phyloP scores from a whole-genome alignment of 2,888 invertebrate genomes.

The Tenthredo mesomela region DNA sequence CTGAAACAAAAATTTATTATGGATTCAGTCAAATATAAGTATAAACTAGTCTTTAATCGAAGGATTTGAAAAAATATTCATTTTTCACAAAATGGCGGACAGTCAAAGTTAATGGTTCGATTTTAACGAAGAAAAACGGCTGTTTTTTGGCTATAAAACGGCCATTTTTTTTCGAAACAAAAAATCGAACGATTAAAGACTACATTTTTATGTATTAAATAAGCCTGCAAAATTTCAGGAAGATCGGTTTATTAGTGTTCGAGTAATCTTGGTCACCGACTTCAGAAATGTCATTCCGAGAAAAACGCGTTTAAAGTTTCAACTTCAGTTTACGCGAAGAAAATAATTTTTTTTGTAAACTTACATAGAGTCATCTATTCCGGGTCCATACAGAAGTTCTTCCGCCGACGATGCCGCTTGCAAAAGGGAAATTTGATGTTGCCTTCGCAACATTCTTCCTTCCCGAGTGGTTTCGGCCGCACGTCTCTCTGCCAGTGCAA shows the following conservation, averaged over 20 bases:
- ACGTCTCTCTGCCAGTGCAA: constrained; percentile 53
- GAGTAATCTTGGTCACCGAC: constrained; percentile 24
- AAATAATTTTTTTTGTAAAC: not conserved
- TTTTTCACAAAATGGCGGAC: not conserved
- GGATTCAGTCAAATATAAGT: not conserved
- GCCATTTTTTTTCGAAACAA: too few relatives aligned
- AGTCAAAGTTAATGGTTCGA: not conserved
- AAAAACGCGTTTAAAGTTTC: constrained; percentile 41
- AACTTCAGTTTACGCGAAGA: not conserved
- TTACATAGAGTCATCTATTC: constrained; percentile 34
- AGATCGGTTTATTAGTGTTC: not conserved
- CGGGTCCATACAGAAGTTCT: constrained; percentile 15
- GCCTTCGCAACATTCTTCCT: constrained; percentile 57
- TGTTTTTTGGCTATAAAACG: too few relatives aligned
- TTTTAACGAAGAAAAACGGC: too few relatives aligned
- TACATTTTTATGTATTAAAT: not conserved
- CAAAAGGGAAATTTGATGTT: constrained; percentile 57
- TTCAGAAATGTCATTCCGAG: constrained; percentile 9
- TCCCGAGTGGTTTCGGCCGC: constrained; percentile 56
- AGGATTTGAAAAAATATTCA: too few relatives aligned
- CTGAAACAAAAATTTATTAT: not conserved
- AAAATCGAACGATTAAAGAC: not conserved
- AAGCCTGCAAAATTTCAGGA: not conserved
- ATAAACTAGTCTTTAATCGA: not conserved
- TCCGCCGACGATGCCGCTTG: not conserved